Evolutionary conservation across 2,113 vertebrate species (phyloP).

Genomic region (Oenanthe melanoleuca): DNA sequence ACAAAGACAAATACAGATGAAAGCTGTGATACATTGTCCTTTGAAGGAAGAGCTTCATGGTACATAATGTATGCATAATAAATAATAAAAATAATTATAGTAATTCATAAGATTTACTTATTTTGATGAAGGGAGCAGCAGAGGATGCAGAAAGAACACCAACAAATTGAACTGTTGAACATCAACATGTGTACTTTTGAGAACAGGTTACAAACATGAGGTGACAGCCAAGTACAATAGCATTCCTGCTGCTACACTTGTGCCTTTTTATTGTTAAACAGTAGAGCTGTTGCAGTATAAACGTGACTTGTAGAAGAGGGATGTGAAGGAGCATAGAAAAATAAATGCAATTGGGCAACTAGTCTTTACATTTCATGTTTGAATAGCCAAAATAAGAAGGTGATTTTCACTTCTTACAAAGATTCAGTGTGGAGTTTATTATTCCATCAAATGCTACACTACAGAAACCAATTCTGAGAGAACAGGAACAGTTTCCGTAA

Average conservation of each 20-base stretch:
- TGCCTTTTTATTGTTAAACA: neutral
- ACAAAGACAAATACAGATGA: neutral
- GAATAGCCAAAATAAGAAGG: neutral
- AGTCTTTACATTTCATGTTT: neutral
- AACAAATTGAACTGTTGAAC: neutral
- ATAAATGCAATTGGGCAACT: neutral
- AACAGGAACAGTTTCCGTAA: slow-evolving; percentile 58
- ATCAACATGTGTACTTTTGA: neutral
- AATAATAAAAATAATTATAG: neutral
- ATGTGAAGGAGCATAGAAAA: neutral
- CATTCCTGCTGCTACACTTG: neutral
- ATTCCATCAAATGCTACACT: slow-evolving; percentile 49
- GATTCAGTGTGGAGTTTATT: slow-evolving; percentile 34
- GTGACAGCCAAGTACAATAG: neutral
- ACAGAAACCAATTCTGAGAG: slow-evolving; percentile 54
- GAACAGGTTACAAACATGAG: neutral
- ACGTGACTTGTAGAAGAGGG: accelerated
- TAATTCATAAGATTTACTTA: neutral
- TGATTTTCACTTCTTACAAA: slow-evolving; percentile 9
- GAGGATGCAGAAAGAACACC: neutral
- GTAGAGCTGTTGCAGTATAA: neutral
- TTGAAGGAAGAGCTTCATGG: neutral
- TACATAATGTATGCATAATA: neutral
- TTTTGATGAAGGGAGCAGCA: neutral
- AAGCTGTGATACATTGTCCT: neutral